Base-by-base conservation (phyloP, 2,888 invertebrate species). In the Clistopyga incitator region DNA sequence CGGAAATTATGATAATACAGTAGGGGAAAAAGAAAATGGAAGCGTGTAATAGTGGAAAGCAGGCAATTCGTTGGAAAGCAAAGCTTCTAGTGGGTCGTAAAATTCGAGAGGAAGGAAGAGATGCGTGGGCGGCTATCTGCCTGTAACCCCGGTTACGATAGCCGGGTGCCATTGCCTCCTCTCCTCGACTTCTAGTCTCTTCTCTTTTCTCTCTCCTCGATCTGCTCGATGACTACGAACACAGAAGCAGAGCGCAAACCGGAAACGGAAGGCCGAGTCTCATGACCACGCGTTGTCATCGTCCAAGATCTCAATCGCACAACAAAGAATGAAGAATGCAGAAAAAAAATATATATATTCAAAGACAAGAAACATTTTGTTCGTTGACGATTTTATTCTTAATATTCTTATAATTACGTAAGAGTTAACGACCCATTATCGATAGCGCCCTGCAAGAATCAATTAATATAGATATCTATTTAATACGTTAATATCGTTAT, bases 61-160 rank as follows among this genome's bases (percentile, higher is more conserved):
- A 13, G 42, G 61, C 6, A 52, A 20, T 52, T 34, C 38, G 23
- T 38, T 34, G 11, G 34, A 52, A 50, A 52, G 61, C 50, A 34
- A 78, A 20, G 54, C 23, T 15, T 84, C 50, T 25, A 72, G 50
- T 78, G 54, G 42, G 20, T 20, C 52, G 76, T 56, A 52, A 38
- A 67, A 65, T 70, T 68, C 70, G 81, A 84, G 82, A 88, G 89
- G 89, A 90, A 90, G 90, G 89, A 89, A 89, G 88, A 87, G 86
- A 86, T 85, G 88, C 88, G 90, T 90, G 88, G 90, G 90, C 34
- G n/a, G 54, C 84, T 90, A 89, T 90, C 89, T 76, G 20, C 80
- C 59, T 85, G 86, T 89, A 88, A 84, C 87, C 87, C 88, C 87
- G 87, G 87, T 89, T 87, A 87, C 79, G 90, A 90, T 90, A 90